A percentile compares a stretch with the other conserved stretches of the same genome.
phyloP scores from a whole-genome alignment of 1,140 invertebrate genomes.

The Bactericera cockerelli region DNA sequence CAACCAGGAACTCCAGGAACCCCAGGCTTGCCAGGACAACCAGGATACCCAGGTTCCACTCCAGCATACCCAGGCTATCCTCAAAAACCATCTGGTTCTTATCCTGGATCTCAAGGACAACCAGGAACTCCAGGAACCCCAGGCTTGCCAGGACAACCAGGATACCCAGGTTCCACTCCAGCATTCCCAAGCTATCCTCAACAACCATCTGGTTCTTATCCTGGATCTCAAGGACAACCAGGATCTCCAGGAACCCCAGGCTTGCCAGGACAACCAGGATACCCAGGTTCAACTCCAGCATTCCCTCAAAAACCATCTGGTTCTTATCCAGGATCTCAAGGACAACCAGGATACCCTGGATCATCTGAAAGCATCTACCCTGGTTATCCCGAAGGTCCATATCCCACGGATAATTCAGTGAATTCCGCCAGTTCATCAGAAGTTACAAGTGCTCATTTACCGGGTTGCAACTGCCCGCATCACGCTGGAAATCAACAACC shows the following conservation, averaged over 20 bases:
- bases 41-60: conserved; percentile 16
- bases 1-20: conserved; percentile 12
- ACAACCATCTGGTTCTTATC: background rate
- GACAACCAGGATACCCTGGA: background rate
- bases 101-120: conserved; percentile 13
- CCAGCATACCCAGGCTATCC: conserved; percentile 17
- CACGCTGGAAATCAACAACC: conserved; percentile 17
- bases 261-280: conserved; percentile 10
- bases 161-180: conserved; percentile 15
- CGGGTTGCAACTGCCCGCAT: background rate
- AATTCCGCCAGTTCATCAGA: background rate
- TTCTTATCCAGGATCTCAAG: background rate
- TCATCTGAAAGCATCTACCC: background rate
- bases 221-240: background rate
- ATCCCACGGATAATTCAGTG: too few relatives aligned
- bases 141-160: conserved; percentile 19
- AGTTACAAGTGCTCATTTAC: background rate
- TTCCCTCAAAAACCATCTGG: background rate
- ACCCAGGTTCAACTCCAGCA: background rate
- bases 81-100: conserved; percentile 19
- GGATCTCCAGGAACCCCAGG: background rate
- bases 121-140: conserved; percentile 19
- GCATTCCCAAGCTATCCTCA: background rate
- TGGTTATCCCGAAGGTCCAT: background rate
- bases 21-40: conserved; percentile 11